A percentile compares a stretch with the other conserved stretches of the same genome.
phyloP scores from a whole-genome alignment of 2,113 vertebrate species.

The Raja brachyura region DNA sequence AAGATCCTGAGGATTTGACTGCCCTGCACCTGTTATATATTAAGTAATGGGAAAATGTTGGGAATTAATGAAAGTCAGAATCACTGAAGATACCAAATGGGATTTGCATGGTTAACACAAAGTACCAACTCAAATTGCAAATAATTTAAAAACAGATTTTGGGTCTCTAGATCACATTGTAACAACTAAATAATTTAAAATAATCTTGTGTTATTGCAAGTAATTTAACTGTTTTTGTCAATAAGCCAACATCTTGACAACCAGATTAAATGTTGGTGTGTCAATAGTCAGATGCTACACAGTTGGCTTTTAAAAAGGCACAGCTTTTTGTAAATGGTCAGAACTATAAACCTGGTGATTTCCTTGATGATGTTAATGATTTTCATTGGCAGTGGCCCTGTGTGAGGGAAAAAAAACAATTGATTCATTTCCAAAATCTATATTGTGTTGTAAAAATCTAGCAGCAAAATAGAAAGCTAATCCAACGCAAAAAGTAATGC shows the following conservation, averaged over 20 bases:
- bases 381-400: not conserved
- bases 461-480: not conserved
- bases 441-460: not conserved
- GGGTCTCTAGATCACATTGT: not conserved
- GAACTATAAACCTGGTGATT: not conserved
- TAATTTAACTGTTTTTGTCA: constrained; percentile 31
- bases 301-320: not conserved
- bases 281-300: not conserved
- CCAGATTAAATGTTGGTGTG: constrained; percentile 32
- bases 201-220: not conserved
- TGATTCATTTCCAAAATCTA: not conserved
- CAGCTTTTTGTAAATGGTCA: not conserved
- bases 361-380: not conserved
- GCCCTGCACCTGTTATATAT: constrained; percentile 30
- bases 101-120: constrained; percentile 31
- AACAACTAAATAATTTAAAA: constrained; percentile 15
- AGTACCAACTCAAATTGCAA: not conserved
- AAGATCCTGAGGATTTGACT: constrained; percentile 9
- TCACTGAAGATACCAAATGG: not conserved
- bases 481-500: not conserved
- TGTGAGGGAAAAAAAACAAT: not conserved
- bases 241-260: constrained; percentile 31
- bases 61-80: constrained; percentile 23
- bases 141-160: constrained; percentile 21
- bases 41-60: constrained; percentile 12